Base-by-base conservation (phyloP, 2,888 invertebrate species). In the Brenthis daphne region DNA sequence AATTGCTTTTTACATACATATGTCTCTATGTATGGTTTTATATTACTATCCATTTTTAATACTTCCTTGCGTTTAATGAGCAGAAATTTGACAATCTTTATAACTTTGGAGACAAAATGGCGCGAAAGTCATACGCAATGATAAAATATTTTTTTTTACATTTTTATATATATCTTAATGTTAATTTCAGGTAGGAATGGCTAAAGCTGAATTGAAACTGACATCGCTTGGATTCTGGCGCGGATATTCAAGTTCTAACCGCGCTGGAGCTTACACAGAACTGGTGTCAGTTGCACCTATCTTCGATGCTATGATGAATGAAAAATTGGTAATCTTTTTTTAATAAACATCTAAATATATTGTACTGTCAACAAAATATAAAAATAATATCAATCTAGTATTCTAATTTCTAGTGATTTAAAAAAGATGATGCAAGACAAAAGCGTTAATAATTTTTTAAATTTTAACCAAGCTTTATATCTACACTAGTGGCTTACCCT, bases 201-300 rank as follows among this genome's bases (percentile, higher is more conserved):
- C 94, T 0, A 94, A 95, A 75, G 93, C 94, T 0, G 94, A 95
- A 71, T 82, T 96, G 58, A 93, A 94, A 73, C 89, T 95, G 53
- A 93, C 94, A 24, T 92, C 94, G 0, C 94, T 95, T 51, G 97
- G 97, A 24, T 96, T 96, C 82, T 96, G 95, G 88, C 92, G 94
- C 0, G 96, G 96, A 64, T 98, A 98, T 84, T 97, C 97, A 0
- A 97, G 97, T 75, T 94, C 95, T 0, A 95, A 95, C 82, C 94
- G 95, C 63, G 96, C 96, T 0, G 97, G 97, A 1, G 94, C 96
- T 8, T 96, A 94, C 81, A 95, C 96, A 70, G 96, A 96, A 79
- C 81, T 92, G 1, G 96, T 97, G 0, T 96, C 97, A 0, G 93
- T 96, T 53, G 94, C 96, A 3, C 96, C 96, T 6, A 95, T 96